Conservation (phyloP, 2,113 vertebrate species). For the Vidua chalybeata region DNA sequence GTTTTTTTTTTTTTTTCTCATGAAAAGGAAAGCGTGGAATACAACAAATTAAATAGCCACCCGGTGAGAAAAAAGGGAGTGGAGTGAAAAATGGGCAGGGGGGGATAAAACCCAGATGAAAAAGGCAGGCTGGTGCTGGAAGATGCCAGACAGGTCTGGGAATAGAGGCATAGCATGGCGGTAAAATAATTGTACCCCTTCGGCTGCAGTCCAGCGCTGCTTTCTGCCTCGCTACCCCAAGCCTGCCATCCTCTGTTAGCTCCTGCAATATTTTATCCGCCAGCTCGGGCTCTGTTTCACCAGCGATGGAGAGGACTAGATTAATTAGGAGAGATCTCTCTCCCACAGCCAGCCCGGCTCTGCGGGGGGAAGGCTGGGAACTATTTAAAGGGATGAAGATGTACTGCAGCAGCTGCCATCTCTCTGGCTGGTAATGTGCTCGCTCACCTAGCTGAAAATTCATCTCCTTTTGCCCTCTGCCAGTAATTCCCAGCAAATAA, state of each 20-base stretch:
- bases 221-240: conserved; percentile 41
- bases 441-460: conserved; percentile 9
- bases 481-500: not conserved
- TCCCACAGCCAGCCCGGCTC: conserved; percentile 32
- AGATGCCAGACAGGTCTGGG: conserved; percentile 14
- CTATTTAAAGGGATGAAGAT: conserved; percentile 61
- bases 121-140: conserved; percentile 7
- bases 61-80: conserved; percentile 29
- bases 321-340: conserved; percentile 66
- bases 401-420: conserved; percentile 14
- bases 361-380: not conserved
- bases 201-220: not conserved
- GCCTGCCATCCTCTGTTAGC: conserved; percentile 47
- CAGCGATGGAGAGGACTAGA: conserved; percentile 31
- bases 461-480: conserved; percentile 34
- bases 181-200: conserved; percentile 64
- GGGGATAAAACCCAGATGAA: conserved; percentile 41
- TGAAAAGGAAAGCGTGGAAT: conserved; percentile 50
- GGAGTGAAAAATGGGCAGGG: conserved; percentile 6
- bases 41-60: conserved; percentile 62
- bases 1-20: not conserved
- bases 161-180: conserved; percentile 38
- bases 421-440: not conserved
- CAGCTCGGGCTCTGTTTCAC: not conserved
- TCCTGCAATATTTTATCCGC: conserved; percentile 41